Conservation (phyloP, 2,797 vertebrate genomes). For the Synaphobranchus kaupii region DNA sequence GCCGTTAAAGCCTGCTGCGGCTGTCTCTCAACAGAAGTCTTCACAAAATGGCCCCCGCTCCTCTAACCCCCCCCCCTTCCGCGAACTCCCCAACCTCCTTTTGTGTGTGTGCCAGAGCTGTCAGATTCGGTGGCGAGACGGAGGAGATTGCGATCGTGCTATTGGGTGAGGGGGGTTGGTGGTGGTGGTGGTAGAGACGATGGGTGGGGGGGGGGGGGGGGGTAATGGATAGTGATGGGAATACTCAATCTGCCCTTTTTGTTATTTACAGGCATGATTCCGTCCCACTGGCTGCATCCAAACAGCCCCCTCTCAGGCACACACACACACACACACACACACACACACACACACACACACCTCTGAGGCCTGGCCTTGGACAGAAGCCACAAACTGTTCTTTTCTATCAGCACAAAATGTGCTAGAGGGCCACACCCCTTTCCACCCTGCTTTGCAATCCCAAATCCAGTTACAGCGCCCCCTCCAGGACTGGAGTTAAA, state of each 20-base stretch:
- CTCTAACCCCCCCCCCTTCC: slow-evolving; percentile 56
- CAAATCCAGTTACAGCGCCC: too few relatives aligned
- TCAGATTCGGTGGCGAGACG: slow-evolving; percentile 62
- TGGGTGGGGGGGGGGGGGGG: slow-evolving; percentile 31
- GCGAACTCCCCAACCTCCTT: slow-evolving; percentile 54
- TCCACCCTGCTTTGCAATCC: not conserved
- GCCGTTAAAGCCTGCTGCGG: not conserved
- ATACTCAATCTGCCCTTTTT: slow-evolving; percentile 58
- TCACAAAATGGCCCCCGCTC: slow-evolving; percentile 69
- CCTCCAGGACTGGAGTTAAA: too few relatives aligned
- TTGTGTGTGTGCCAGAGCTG: slow-evolving; percentile 68
- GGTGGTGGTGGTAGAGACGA: slow-evolving; percentile 31
- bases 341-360: slow-evolving; percentile 36
- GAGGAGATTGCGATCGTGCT: slow-evolving; percentile 45
- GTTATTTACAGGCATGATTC: slow-evolving; percentile 65
- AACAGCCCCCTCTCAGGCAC: slow-evolving; percentile 64
- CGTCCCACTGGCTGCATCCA: slow-evolving; percentile 65
- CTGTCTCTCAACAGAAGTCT: slow-evolving; percentile 34
- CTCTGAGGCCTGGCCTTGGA: slow-evolving; percentile 73
- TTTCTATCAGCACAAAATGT: slow-evolving; percentile 65
- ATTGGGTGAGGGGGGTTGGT: slow-evolving; percentile 45
- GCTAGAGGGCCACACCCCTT: slow-evolving; percentile 49
- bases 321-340: too few relatives aligned
- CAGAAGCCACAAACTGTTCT: slow-evolving; percentile 71
- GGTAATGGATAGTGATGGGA: slow-evolving; percentile 55